Conservation (phyloP, 2,797 vertebrate genomes). For the Urosaurus nigricauda region DNA sequence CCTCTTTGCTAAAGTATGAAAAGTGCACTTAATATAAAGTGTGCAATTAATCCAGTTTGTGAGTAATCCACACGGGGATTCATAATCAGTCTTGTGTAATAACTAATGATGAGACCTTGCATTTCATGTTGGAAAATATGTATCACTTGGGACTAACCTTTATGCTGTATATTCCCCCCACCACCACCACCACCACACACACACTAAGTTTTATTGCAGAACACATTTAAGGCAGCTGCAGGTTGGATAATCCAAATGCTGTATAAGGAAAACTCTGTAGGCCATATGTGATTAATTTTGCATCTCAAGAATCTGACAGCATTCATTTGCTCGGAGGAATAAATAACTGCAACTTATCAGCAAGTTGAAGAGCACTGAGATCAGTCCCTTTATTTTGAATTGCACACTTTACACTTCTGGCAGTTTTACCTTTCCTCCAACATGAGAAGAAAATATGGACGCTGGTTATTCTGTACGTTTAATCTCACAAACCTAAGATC, state of each 20-base stretch:
- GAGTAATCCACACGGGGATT: constrained; percentile 37
- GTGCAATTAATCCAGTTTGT: constrained; percentile 23
- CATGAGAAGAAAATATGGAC: constrained; percentile 2
- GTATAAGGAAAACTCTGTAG: background rate
- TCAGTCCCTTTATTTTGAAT: background rate
- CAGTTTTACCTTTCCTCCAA: background rate
- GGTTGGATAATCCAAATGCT: background rate
- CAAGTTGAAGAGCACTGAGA: background rate
- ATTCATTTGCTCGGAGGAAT: background rate
- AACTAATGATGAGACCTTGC: background rate
- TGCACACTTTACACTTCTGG: background rate
- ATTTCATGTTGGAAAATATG: constrained; percentile 18
- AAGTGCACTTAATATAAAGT: constrained; percentile 30
- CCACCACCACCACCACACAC: too few relatives aligned
- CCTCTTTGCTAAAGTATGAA: background rate
- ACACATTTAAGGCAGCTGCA: background rate
- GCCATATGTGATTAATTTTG: background rate
- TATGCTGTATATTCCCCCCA: background rate
- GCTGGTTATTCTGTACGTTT: background rate
- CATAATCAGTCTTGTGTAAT: rapidly evolving
- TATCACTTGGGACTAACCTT: background rate
- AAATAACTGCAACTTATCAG: background rate
- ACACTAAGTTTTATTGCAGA: background rate
- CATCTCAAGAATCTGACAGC: background rate
- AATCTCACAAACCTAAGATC: background rate